Evolutionary conservation across 2,113 vertebrate species (phyloP), one percentile per base, ranked within the genome.

Genomic region (Dromas ardeola): DNA sequence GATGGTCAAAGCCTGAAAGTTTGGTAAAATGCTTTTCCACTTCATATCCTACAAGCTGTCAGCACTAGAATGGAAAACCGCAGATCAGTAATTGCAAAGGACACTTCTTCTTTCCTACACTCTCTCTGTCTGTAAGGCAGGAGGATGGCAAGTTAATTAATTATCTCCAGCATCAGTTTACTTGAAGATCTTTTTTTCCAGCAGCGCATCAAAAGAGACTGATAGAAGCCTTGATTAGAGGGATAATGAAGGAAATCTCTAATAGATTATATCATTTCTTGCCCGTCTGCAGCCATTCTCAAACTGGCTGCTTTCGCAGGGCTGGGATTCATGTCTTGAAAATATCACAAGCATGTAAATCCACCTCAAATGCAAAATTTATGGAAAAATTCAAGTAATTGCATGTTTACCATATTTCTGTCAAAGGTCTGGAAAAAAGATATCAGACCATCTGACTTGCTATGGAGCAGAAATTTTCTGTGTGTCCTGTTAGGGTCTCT

Each of bases 161-260:
- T 98, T 97, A 98, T 96, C 97, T 97, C 93, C 91, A 91, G 86
- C 96, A 97, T 95, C 96, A 95, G 96, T 97, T 98, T 98, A 97
- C 95, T 97, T 97, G 94, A 98, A 97, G 96, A 97, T 97, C 90
- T 95, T 83, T 96, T 91, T 95, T 88, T 89, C 95, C 90, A 96
- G 96, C 94, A 95, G 96, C 10, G 69, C 94, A 96, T 97, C 97
- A 97, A 98, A 98, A 92, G 88, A 97, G 90, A 94, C 90, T 97
- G 96, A 97, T 97, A 95, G 97, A 96, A 92, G 94, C 93, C 96
- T 97, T 98, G 97, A 98, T 98, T 97, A 97, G 96, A 73, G 88
- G 69, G 95, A 97, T 97, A 98, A 98, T 97, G 97, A 98, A 97
- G 96, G 95, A 97, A 98, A 97, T 98, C 96, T 97, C 94, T 96